Base-by-base conservation (phyloP, 2,888 invertebrate genomes). In the Macaria liturata region DNA sequence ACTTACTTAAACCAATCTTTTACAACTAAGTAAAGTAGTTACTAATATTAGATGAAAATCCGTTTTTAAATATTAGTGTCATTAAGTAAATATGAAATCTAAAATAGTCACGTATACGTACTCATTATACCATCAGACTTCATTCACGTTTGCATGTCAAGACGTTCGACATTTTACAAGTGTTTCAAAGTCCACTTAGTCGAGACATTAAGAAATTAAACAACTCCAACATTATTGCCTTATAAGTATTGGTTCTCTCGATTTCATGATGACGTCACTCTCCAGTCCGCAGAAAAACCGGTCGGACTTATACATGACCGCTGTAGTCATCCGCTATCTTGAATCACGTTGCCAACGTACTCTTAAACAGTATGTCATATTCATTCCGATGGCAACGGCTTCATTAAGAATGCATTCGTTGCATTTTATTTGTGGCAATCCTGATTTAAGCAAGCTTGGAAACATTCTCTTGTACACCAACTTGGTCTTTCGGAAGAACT, bases 281-380 rank as follows among this genome's bases (percentile, higher is more conserved):
- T 59, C 59, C 66, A 20, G 69, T 70, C 71, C 68, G 83, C 83
- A 84, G 81, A 80, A 84, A 84, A 90, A 90, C 90, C 89, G 86
- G 90, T 88, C 73, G 68, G 75, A 76, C 74, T 84, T 79, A 84
- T 79, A 82, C 80, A 76, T 78, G 83, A 86, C 84, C 83, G 82
- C 81, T 75, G 77, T 69, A 70, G 81, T 85, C 85, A 88, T 85
- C 81, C 75, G 77, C 76, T 74, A 71, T 80, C 80, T 81, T 85
- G 85, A 86, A 81, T 88, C 84, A 84, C 66, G 65, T 66, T 69
- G 70, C 69, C 71, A 72, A 69, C 67, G 58, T 67, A 74, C 75
- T 75, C 75, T 72, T 68, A 67, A 68, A 62, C 65, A 69, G 58
- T 66, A 71, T 67, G 67, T 70, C 68, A 70, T 76, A 71, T 69